Evolutionary conservation across 2,797 vertebrate genomes (phyloP), one percentile per base, ranked within the genome.

Genomic region (Coregonus suidteri): DNA sequence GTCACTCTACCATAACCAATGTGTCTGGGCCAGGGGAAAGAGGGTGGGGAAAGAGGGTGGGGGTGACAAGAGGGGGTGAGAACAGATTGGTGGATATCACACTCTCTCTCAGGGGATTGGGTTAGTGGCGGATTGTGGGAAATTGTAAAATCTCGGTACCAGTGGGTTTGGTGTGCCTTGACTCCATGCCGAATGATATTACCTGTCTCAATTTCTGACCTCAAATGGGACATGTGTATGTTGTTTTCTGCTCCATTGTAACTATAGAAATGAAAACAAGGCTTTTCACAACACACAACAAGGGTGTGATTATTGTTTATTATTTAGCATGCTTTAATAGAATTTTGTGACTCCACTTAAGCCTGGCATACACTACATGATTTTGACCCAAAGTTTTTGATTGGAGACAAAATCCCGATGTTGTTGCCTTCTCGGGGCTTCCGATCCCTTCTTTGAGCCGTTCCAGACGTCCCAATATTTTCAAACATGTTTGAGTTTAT

Each of bases 51-150:
- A 80, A 71, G 71, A 83, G 73, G 81, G 37, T 41, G 74, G 79
- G 75, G 37, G 37, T 41, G 54, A 82, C 4, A 41, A 66, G 76
- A 87, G 83, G 64, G 53, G 82, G 82, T 34, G 78, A 85, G 80
- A 89, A 84, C 89, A 90, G 90, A 93, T 89, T 91, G 91, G 85
- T 83, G 88, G 89, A 89, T 88, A 89, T 90, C 88, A 87, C 88
- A 82, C 83, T 79, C 84, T 85, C 85, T 88, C 89, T 84, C 80
- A 47, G 41, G 9, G 41, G 11, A 47, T 47, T 47, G 41, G 41
- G 82, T 82, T 78, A n/a, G 7, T 75, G 73, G 80, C 35, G 3
- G 83, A 84, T 85, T 84, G 88, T 82, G 86, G 77, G 80, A 87
- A 85, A 89, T 80, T 83, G 84, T 81, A 82, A 90, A 90, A 89